Evolutionary conservation across 2,888 invertebrate species (phyloP), one percentile per base, ranked within the genome.

Genomic region (Meandrusa payeni): DNA sequence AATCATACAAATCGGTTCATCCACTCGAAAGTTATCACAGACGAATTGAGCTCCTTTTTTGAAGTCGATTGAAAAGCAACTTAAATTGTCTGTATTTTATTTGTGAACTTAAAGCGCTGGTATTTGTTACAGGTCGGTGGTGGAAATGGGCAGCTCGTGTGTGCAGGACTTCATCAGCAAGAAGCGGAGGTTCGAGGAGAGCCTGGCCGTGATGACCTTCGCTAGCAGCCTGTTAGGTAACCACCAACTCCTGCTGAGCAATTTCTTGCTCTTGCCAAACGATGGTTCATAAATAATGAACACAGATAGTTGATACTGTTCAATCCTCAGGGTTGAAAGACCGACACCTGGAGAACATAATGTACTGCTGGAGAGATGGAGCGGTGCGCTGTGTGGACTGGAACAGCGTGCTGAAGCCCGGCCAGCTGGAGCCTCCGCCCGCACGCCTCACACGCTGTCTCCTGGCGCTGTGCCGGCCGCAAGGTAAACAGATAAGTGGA

Each of bases 251-350:
- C n/a, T n/a, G n/a, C n/a, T n/a, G n/a, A n/a, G n/a, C n/a, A n/a
- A n/a, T n/a, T n/a, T n/a, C n/a, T n/a, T n/a, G n/a, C n/a, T n/a
- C n/a, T n/a, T n/a, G n/a, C n/a, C n/a, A n/a, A n/a, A n/a, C n/a
- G n/a, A n/a, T n/a, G n/a, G n/a, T n/a, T n/a, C n/a, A n/a, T n/a
- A n/a, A n/a, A n/a, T n/a, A n/a, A n/a, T n/a, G n/a, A n/a, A n/a
- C n/a, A n/a, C n/a, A n/a, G n/a, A n/a, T n/a, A n/a, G n/a, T n/a
- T n/a, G n/a, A n/a, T n/a, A n/a, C n/a, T n/a, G n/a, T n/a, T n/a
- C n/a, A n/a, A n/a, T n/a, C n/a, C n/a, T 0, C 50, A 82, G 82
- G 81, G 1, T 40, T 81, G 0, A 74, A 73, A 1, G 82, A 83
- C 49, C 66, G 83, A 0, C 83, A 83, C 37, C 47, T 81, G 0